Conservation (phyloP, 2,797 vertebrate species). For the Bryconaethiops microstoma region DNA sequence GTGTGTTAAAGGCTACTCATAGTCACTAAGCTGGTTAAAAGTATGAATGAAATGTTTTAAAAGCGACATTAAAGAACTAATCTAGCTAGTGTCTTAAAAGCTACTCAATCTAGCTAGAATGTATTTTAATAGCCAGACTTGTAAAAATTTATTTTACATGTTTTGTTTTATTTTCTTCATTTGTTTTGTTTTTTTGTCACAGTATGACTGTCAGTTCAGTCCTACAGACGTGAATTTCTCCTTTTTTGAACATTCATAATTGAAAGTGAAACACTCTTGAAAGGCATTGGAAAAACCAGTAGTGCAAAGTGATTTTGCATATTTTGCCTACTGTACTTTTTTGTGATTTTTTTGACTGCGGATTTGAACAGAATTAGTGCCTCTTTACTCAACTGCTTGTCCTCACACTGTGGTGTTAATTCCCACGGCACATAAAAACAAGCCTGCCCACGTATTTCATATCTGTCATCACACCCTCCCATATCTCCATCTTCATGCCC, state of each 20-base stretch:
- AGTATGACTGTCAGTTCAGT: not conserved
- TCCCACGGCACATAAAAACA: conserved; percentile 12
- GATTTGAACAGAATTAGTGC: not conserved
- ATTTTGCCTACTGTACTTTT: not conserved
- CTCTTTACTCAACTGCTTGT: not conserved
- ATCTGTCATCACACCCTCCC: not conserved
- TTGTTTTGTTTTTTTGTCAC: too few species aligned
- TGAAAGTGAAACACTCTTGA: conserved; percentile 11
- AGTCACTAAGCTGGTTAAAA: too few species aligned
- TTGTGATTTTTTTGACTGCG: not conserved
- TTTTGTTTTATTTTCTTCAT: too few species aligned
- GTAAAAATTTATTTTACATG: too few species aligned
- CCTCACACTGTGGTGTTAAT: not conserved
- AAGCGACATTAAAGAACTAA: too few species aligned
- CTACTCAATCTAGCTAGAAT: not conserved
- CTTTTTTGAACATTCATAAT: not conserved
- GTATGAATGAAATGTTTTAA: too few species aligned
- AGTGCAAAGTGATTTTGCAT: not conserved
- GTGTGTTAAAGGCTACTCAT: not conserved
- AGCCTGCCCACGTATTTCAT: conserved; percentile 12
- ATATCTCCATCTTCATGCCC: not conserved
- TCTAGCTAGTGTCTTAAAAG: not conserved
- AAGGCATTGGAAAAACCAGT: not conserved
- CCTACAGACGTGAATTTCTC: not conserved
- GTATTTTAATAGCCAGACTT: too few species aligned